Evolutionary conservation across 2,113 vertebrate species (phyloP).

Genomic region (Australoheros scitulus): DNA sequence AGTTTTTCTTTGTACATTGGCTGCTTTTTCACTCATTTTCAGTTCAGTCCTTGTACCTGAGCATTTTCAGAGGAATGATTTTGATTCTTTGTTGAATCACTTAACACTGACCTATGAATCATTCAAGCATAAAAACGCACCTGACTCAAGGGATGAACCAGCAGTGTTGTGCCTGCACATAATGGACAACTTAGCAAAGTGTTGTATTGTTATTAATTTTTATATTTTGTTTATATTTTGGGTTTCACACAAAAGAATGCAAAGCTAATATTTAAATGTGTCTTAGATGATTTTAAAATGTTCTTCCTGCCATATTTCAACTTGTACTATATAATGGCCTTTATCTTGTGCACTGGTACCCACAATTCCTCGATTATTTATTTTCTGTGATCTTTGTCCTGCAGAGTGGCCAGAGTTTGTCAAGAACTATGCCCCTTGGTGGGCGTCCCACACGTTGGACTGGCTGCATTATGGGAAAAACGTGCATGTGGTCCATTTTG

Average conservation of each 20-base stretch:
- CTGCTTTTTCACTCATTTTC: background rate
- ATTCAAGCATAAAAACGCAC: background rate
- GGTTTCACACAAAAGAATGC: background rate
- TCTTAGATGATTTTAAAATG: no score
- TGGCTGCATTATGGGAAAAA: slow-evolving; percentile 90
- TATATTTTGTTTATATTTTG: background rate
- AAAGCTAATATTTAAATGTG: background rate
- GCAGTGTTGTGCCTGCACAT: background rate
- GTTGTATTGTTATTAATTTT: no score
- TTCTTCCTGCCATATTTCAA: background rate
- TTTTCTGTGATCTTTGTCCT: slow-evolving; percentile 2
- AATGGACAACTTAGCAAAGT: background rate
- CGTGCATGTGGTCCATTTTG: slow-evolving; percentile 94
- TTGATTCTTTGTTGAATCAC: background rate
- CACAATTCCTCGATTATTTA: background rate
- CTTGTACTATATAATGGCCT: background rate
- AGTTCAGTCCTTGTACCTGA: background rate
- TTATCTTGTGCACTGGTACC: background rate
- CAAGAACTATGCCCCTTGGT: slow-evolving; percentile 95
- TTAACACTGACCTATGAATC: background rate
- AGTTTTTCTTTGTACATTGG: background rate
- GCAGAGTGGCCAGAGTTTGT: slow-evolving; percentile 98
- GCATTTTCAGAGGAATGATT: background rate
- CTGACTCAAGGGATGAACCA: background rate
- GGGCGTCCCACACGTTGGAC: slow-evolving; percentile 94